Evolutionary conservation across 2,888 invertebrate species (phyloP), one percentile per base, ranked within the genome.

Genomic region (Drosophila pegasa): DNA sequence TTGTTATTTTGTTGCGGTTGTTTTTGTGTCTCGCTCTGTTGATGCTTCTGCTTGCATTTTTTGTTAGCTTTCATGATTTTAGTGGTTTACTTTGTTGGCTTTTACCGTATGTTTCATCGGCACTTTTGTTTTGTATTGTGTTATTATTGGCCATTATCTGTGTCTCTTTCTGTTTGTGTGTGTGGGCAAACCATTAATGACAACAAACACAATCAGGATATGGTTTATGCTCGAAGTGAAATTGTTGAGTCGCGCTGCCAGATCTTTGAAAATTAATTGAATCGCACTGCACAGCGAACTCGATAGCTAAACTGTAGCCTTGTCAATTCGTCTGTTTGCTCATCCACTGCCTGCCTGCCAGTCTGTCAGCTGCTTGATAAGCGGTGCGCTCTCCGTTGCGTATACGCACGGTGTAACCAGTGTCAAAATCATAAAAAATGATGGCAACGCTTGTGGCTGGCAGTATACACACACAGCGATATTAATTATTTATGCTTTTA

Each of bases 61-160:
- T 20, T 37, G 43, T 41, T 40, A 12, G 37, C 47, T 38, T 10
- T 58, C 58, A 20, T 16, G 40, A 33, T 33, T 9, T 62, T 58
- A 12, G 22, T 58, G 71, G 63, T 71, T 58, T 58, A 50, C 40
- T 12, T 35, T 22, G 50, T 69, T 63, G 54, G 43, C 37, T 71
- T 54, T 54, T 43, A 27, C 22, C 41, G 52, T 43, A 29, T 33
- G 41, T 18, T 56, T 62, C 68, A 74, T 68, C 38, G 48, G 31
- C n/a, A 25, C 22, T 43, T 58, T 70, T 50, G 48, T 67, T 51
- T 56, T 71, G 41, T 37, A 35, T 52, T 58, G 8, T 51, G 41
- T 47, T 64, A 52, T 76, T 76, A 76, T 59, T 59, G 55, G 48
- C 45, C 38, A 72, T 76, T 71, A 71, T 64, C 51, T 56, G 51